Percentiles rank a stretch among this genome's conserved stretches.
Conservation (phyloP, 2,888 invertebrate species). For the Biston betularia region DNA sequence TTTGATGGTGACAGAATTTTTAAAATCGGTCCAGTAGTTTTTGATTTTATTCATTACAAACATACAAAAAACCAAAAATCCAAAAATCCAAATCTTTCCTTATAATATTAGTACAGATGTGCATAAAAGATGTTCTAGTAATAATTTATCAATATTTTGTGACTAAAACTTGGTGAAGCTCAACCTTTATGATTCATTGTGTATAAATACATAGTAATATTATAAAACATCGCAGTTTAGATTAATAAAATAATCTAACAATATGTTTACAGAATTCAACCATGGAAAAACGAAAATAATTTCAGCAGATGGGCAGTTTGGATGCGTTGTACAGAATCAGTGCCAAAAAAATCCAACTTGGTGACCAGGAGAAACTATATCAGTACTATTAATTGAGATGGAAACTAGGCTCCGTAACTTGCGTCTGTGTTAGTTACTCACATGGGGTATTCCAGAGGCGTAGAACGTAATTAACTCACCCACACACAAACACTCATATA, state of each 20-base stretch:
- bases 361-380: conserved; percentile 3
- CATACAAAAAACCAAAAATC: too few relatives aligned
- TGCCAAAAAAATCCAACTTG: conserved; percentile 14
- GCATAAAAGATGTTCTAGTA: too few relatives aligned
- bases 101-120: too few relatives aligned
- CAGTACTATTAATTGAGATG: neutral
- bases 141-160: too few relatives aligned
- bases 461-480: conserved; percentile 46
- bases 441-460: conserved; percentile 58
- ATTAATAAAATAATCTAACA: neutral
- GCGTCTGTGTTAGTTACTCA: conserved; percentile 47
- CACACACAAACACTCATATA: conserved; percentile 46
- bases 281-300: conserved; percentile 4
- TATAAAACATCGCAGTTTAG: neutral
- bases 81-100: too few relatives aligned
- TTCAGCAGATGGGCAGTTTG: conserved; percentile 10
- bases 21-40: too few relatives aligned
- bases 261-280: neutral
- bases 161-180: neutral
- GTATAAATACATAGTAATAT: neutral
- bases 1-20: too few relatives aligned
- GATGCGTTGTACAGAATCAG: conserved; percentile 5
- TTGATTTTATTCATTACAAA: too few relatives aligned
- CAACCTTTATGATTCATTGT: conserved; percentile 4
- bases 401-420: too few relatives aligned